phyloP scores from a whole-genome alignment of 2,113 vertebrate species.

The Tautogolabrus adspersus region DNA sequence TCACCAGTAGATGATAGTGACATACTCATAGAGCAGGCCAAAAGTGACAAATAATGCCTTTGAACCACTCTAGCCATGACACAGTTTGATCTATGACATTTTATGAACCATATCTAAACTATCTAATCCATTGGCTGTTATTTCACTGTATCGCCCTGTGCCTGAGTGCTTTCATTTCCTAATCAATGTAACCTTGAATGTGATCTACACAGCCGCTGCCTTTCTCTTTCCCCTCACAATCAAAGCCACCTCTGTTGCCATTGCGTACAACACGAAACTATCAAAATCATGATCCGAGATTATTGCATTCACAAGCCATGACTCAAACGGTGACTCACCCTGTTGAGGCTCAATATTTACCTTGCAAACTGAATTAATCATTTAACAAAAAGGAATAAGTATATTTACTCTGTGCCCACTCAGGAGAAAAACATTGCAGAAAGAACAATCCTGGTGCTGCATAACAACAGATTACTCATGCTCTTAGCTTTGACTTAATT shows the following conservation, averaged over 20 bases:
- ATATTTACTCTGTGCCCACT: not conserved
- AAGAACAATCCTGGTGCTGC: conserved; percentile 17
- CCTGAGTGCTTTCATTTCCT: conserved; percentile 16
- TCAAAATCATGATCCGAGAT: conserved; percentile 21
- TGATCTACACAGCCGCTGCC: conserved; percentile 14
- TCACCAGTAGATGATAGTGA: conserved; percentile 42
- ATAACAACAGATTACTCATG: conserved; percentile 40
- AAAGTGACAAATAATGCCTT: conserved; percentile 15
- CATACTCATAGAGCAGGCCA: conserved; percentile 24
- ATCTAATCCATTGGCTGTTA: not conserved
- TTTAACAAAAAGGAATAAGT: not conserved
- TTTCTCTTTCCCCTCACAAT: conserved; percentile 16
- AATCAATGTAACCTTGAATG: conserved; percentile 47
- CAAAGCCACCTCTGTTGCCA: not conserved
- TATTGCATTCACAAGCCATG: conserved; percentile 3
- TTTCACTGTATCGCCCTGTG: not conserved
- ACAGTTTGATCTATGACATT: conserved; percentile 30
- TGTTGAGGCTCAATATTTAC: conserved; percentile 9
- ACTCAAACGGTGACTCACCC: conserved; percentile 25
- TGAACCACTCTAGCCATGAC: conserved; percentile 1
- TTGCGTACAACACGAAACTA: not conserved
- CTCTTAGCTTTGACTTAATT: conserved; percentile 48
- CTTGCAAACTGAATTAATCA: conserved; percentile 20
- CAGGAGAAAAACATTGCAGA: conserved; percentile 22
- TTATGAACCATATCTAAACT: conserved; percentile 8